These are phyloP conservation scores for Acanthochromis polyacanthus DNA, from an alignment of 2,113 vertebrate genomes.

Conservation along the genomic window DNA sequence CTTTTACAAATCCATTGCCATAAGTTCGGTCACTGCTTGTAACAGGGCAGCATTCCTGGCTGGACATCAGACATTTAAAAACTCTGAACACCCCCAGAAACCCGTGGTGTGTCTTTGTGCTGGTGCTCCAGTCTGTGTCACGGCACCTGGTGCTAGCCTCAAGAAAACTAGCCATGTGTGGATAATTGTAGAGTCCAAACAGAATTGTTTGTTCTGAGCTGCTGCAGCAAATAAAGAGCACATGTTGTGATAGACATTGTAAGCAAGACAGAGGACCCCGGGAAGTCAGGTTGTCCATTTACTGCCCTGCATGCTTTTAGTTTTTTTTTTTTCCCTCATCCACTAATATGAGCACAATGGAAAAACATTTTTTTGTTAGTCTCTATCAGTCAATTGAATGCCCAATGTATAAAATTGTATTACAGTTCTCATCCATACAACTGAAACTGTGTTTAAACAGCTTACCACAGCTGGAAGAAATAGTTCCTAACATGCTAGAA, in stretches of 20 bases:
- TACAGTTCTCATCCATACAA: too few species aligned
- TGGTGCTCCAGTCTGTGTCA: not conserved
- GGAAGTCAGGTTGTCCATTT: not conserved
- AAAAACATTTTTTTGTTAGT: too few species aligned
- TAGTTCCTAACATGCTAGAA: not conserved
- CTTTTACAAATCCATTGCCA: too few species aligned
- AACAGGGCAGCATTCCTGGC: not conserved
- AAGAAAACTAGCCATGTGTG: not conserved
- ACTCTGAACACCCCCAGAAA: not conserved
- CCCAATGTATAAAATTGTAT: too few species aligned
- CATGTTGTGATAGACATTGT: not conserved
- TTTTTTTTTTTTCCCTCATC: too few species aligned
- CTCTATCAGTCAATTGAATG: too few species aligned
- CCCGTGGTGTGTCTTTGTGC: constrained; percentile 1
- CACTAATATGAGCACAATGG: too few species aligned
- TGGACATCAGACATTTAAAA: not conserved
- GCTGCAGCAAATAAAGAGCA: not conserved
- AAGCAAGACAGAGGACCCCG: not conserved
- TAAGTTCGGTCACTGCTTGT: not conserved
- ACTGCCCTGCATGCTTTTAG: not conserved
- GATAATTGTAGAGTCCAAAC: not conserved
- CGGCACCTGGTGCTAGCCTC: not conserved
- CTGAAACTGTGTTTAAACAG: not conserved
- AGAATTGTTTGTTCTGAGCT: not conserved
- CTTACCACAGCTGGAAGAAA: not conserved